phyloP scores from a whole-genome alignment of 1,140 invertebrate species.

The Coptotermes formosanus region DNA sequence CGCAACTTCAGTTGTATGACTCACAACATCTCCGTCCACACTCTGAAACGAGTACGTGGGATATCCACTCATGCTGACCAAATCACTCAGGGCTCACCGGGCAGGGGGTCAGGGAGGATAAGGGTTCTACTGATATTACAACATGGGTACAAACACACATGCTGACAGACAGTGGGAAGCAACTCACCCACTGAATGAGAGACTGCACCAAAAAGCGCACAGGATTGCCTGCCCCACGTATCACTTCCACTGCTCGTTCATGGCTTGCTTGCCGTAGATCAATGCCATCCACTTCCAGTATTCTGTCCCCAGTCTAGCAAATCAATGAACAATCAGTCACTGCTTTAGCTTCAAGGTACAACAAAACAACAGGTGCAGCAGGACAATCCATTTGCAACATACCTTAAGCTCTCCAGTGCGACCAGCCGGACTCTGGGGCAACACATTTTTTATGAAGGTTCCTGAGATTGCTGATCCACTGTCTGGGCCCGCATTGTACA shows the following conservation, averaged over 20 bases:
- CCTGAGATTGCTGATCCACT: constrained; percentile 68
- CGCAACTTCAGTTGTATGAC: constrained; percentile 34
- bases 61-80: constrained; percentile 27
- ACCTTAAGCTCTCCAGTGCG: constrained; percentile 83
- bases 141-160: background rate
- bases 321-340: constrained; percentile 24
- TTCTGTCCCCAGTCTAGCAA: constrained; percentile 80
- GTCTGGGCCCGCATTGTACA: constrained; percentile 53
- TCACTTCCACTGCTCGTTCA: constrained; percentile 93
- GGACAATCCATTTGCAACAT: background rate
- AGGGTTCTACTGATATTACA: constrained; percentile 5
- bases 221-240: constrained; percentile 85
- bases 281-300: constrained; percentile 89
- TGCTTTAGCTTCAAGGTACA: background rate
- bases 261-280: constrained; percentile 89
- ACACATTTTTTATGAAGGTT: constrained; percentile 97
- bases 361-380: too few species aligned
- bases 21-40: constrained; percentile 37
- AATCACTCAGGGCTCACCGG: constrained; percentile 13
- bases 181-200: constrained; percentile 75
- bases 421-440: constrained; percentile 91
- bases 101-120: too few species aligned
- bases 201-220: constrained; percentile 93
- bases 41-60: constrained; percentile 35
- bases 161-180: background rate